Conservation (phyloP, 1,140 invertebrate species). For the Anoplophora glabripennis region DNA sequence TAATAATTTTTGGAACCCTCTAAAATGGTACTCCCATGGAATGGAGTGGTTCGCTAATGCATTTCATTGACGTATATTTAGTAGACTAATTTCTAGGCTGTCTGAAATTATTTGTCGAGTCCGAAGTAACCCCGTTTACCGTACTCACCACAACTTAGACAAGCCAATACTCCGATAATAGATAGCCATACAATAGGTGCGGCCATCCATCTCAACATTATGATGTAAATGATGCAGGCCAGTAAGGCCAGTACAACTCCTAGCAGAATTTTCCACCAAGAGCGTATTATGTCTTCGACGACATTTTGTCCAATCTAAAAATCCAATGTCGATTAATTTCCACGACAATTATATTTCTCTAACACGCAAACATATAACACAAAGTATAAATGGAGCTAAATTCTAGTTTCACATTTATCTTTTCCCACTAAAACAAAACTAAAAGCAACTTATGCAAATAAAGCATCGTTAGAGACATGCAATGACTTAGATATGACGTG, state of each 20-base stretch:
- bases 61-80: too few species aligned
- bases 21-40: too few species aligned
- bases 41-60: too few species aligned
- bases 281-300: conserved; percentile 69
- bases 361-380: too few species aligned
- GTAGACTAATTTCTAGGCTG: too few species aligned
- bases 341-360: too few species aligned
- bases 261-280: conserved; percentile 67
- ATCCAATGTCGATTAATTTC: neutral
- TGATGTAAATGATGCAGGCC: conserved; percentile 81
- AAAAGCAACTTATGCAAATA: conserved; percentile 12
- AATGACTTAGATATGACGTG: neutral
- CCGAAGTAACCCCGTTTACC: too few species aligned
- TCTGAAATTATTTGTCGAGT: too few species aligned
- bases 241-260: conserved; percentile 66
- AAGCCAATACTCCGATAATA: conserved; percentile 66
- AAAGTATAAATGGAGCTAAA: too few species aligned
- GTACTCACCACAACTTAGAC: conserved; percentile 66
- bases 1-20: too few species aligned
- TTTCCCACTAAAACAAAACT: neutral
- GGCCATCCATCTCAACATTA: conserved; percentile 84
- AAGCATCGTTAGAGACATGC: neutral
- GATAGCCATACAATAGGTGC: conserved; percentile 84
- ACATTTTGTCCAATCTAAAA: conserved; percentile 61
- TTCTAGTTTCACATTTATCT: too few species aligned